These are phyloP conservation scores for Tylochromis polylepis DNA, from an alignment of 2,113 vertebrate species.

Conservation along the genomic window DNA sequence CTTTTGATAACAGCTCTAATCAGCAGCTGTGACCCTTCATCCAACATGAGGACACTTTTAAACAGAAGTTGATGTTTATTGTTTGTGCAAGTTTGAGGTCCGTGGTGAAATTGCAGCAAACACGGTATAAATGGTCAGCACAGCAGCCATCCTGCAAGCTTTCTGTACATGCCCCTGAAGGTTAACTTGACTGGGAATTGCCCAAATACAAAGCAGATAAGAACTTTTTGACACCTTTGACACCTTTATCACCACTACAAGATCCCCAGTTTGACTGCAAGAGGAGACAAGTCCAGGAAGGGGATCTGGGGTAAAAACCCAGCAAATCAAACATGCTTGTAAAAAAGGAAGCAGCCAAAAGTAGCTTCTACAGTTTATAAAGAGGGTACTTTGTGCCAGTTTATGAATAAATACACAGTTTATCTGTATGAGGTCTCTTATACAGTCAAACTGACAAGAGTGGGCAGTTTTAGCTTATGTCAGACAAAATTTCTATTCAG, in stretches of 20 bases:
- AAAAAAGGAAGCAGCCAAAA: background rate
- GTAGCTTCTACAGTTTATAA: background rate
- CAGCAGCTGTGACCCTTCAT: background rate
- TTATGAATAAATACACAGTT: background rate
- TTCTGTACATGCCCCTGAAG: background rate
- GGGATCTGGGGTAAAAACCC: background rate
- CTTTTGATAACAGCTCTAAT: background rate
- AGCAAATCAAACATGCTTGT: background rate
- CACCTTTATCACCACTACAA: background rate
- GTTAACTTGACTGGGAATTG: background rate
- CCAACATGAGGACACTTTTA: background rate
- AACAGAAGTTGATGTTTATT: background rate
- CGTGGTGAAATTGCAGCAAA: fast-evolving
- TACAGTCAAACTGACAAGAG: background rate
- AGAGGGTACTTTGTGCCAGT: background rate
- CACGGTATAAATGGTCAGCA: too few relatives aligned
- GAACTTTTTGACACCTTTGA: background rate
- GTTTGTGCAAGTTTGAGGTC: background rate
- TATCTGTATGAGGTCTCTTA: background rate
- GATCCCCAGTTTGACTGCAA: background rate
- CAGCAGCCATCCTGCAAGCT: too few relatives aligned
- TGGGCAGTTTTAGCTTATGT: background rate
- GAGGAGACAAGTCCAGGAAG: background rate
- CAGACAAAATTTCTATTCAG: background rate
- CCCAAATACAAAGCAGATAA: background rate